phyloP scores from a whole-genome alignment of 92 coral and sea anemone species.

The Siderastrea radians region DNA sequence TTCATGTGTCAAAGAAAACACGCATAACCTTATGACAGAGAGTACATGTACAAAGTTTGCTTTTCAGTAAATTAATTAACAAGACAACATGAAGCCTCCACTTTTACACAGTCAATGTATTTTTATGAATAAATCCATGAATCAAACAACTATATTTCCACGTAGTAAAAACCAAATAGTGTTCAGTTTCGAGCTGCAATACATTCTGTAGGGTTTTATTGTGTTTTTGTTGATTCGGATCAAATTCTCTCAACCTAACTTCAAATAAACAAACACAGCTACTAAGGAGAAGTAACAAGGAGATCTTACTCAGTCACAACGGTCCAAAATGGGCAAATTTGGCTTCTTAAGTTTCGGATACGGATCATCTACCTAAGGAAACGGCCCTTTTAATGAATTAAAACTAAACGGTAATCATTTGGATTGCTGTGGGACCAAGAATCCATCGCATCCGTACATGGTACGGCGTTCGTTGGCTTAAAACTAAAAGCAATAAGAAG shows the following conservation, averaged over 20 bases:
- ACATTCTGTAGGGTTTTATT: not conserved
- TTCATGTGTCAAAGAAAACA: not conserved
- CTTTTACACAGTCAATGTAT: not conserved
- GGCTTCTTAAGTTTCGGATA: no score
- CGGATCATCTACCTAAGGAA: no score
- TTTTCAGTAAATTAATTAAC: not conserved
- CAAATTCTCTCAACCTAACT: conserved; percentile 19
- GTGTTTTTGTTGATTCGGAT: not conserved
- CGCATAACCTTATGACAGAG: not conserved
- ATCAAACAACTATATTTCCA: conserved; percentile 18
- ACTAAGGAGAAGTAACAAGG: conserved; percentile 17
- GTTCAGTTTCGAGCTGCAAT: not conserved
- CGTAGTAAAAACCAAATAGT: not conserved
- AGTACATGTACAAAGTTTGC: not conserved
- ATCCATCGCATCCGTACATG: no score
- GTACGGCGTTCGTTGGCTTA: no score
- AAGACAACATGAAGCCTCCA: conserved; percentile 1
- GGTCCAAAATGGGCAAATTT: no score
- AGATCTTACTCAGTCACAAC: not conserved
- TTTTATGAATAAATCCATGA: conserved; percentile 10
- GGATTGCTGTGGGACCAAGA: no score
- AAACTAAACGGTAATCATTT: not conserved
- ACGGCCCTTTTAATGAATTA: not conserved
- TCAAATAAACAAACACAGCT: conserved; percentile 1
- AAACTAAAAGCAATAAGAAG: not conserved